Conservation (phyloP, 2,797 vertebrate species). For the Spinus pinus region DNA sequence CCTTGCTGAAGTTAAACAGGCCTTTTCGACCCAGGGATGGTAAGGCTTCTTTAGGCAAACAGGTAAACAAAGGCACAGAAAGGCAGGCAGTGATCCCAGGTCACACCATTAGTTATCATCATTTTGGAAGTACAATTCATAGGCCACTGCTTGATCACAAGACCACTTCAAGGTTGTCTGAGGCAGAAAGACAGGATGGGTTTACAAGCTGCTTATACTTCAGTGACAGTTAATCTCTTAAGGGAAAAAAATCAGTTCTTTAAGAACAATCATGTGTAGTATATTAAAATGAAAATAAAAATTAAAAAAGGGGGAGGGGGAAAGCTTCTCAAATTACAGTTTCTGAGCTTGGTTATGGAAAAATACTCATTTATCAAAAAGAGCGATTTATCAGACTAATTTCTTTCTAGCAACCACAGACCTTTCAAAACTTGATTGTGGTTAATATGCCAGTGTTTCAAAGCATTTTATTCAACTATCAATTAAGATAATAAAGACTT, state of each 20-base stretch:
- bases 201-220: background rate
- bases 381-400: constrained; percentile 15
- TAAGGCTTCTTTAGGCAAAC: constrained; percentile 3
- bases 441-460: constrained; percentile 29
- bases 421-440: constrained; percentile 59
- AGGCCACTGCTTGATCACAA: background rate
- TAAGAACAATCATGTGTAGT: background rate
- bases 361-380: constrained; percentile 35
- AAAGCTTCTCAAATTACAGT: background rate
- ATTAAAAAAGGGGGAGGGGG: fast-evolving
- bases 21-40: constrained; percentile 7
- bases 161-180: background rate
- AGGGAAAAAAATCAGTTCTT: background rate
- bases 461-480: constrained; percentile 49
- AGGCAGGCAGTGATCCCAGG: background rate
- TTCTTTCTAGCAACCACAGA: constrained; percentile 56
- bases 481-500: constrained; percentile 51
- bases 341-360: constrained; percentile 17
- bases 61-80: constrained; percentile 23
- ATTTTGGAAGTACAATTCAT: background rate
- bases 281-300: background rate
- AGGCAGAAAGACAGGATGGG: background rate
- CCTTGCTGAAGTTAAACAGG: constrained; percentile 23
- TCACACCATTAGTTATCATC: background rate
- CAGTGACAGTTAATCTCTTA: background rate